Percentiles rank a stretch among this genome's conserved stretches.
These are phyloP conservation scores for Baryphthengus martii DNA, from an alignment of 2,113 vertebrate species.

Conservation along the genomic window DNA sequence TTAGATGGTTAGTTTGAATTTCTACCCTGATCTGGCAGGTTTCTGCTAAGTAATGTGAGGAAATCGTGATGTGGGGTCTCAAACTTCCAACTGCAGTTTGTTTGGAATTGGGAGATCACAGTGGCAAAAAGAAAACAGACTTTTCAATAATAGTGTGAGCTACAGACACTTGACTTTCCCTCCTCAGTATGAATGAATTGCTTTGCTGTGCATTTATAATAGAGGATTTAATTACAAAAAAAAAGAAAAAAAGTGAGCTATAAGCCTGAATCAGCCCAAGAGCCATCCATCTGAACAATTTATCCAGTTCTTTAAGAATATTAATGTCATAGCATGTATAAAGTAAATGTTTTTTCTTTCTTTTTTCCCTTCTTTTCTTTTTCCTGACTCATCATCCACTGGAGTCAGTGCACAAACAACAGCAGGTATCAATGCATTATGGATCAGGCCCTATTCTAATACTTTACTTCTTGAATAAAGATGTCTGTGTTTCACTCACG, in stretches of 20 bases:
- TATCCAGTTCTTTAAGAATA: background rate
- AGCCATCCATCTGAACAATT: background rate
- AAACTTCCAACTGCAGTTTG: rapidly evolving
- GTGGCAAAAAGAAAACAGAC: background rate
- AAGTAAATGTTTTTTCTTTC: background rate
- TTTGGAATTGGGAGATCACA: background rate
- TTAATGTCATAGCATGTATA: background rate
- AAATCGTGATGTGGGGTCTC: background rate
- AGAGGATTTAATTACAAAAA: background rate
- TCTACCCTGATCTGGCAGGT: rapidly evolving
- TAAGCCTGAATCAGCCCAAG: background rate
- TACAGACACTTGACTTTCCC: background rate
- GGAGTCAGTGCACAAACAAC: background rate
- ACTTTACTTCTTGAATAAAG: background rate
- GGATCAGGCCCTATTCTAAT: background rate
- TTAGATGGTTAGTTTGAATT: background rate
- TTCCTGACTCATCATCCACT: background rate
- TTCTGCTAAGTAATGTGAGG: background rate
- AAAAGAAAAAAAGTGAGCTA: background rate
- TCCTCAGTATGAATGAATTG: background rate
- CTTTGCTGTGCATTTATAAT: background rate
- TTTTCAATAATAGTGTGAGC: background rate
- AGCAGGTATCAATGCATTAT: background rate
- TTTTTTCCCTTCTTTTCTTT: background rate
- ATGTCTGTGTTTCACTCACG: background rate